Conservation (phyloP, 2,113 vertebrate genomes). For the sheep (Ovis aries) region ARS-UI_Ramb_v3.0 NC_056055.1:96807501-96808000, state of each 20-base stretch:
- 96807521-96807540: conserved; percentile 59
- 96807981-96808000: background rate
- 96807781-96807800: background rate
- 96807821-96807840: background rate
- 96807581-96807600: background rate
- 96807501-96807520: background rate
- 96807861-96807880: background rate
- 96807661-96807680: background rate
- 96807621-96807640: background rate
- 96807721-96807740: background rate
- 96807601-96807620: background rate
- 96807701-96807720: background rate
- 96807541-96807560: background rate
- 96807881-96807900: background rate
- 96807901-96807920: background rate
- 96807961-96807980: background rate
- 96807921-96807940: background rate
- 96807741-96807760: background rate
- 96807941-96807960: background rate
- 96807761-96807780: background rate
- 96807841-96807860: background rate
- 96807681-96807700: background rate
- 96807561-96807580: conserved; percentile 1
- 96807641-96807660: background rate
- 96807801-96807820: background rate